Base-by-base conservation (phyloP, 2,113 vertebrate species). In the Serinus canaria region DNA sequence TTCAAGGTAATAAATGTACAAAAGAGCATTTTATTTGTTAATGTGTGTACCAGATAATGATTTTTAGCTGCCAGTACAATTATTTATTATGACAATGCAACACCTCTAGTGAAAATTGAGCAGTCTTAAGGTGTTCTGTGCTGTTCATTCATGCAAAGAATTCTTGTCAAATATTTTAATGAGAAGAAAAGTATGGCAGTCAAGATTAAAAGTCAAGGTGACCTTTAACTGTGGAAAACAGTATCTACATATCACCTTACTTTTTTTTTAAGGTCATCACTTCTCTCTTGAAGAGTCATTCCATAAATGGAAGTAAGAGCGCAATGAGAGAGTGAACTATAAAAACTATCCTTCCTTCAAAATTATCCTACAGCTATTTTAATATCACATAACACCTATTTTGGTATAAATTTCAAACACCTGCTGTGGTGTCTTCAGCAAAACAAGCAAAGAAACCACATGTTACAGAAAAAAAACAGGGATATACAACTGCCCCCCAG, bases 91-190 rank as follows among this genome's bases (percentile, higher is more conserved):
- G 94, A 96, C 90, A 96, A 53, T 27, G 49, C 58, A 91, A 77
- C 82, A 64, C 86, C 94, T 95, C 92, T 44, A 90, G 90, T 52
- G 90, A 96, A 97, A 96, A 89, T 30, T 55, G 78, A 68, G 50
- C 81, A 94, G 95, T 92, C 83, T 93, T 93, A 90, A 97, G 96
- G 92, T 92, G 95, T 95, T 96, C 81, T 77, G 77, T 73, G 90
- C 81, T 96, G 96, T 64, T 97, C 97, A 96, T 90, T 95, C 97
- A 96, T 97, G 98, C 97, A 97, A 95, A 97, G 97, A 98, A 97
- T 94, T 95, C 97, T 98, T 98, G 97, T 98, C 98, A 98, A 97
- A 97, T 98, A 97, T 98, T 97, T 97, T 98, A 98, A 98, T 98
- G 97, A 98, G 98, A 97, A 93, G 96, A 91, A 97, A 97, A 97